These are phyloP conservation scores for Lepeophtheirus nordmannii DNA, from an alignment of 2,888 invertebrate genomes.

Conservation along the genomic window DNA sequence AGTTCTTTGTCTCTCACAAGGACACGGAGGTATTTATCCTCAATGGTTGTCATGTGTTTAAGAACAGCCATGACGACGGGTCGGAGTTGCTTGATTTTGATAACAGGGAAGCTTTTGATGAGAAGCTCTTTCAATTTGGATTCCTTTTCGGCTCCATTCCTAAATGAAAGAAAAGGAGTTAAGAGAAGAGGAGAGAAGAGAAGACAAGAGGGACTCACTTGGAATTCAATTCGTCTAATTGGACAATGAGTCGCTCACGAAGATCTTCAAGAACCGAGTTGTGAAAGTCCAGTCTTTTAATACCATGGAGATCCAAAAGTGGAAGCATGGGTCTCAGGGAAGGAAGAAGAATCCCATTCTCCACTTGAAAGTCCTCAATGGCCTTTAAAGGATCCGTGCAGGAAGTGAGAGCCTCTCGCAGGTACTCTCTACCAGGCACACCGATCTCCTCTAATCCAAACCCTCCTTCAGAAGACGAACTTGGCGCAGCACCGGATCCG, in stretches of 20 bases:
- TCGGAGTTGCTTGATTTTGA: constrained; percentile 70
- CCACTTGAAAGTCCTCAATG: constrained; percentile 93
- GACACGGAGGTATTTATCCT: constrained; percentile 65
- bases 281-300: constrained; percentile 82
- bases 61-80: constrained; percentile 90
- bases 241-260: constrained; percentile 53
- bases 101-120: constrained; percentile 80
- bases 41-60: constrained; percentile 78
- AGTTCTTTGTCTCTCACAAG: constrained; percentile 69
- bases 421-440: constrained; percentile 66
- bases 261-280: constrained; percentile 71
- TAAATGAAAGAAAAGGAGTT: constrained; percentile 30
- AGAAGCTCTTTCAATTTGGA: constrained; percentile 74
- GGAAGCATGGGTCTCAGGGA: constrained; percentile 88
- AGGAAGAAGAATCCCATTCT: constrained; percentile 78
- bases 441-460: constrained; percentile 66
- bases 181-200: too few species aligned
- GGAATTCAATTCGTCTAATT: constrained; percentile 48
- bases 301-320: constrained; percentile 79
- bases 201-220: too few species aligned
- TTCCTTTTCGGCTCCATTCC: constrained; percentile 55
- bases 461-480: too few species aligned
- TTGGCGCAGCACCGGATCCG: too few species aligned
- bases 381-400: constrained; percentile 92
- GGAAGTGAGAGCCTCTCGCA: constrained; percentile 79